Evolutionary conservation across 2,888 invertebrate genomes (phyloP), one percentile per base, ranked within the genome.

Genomic region (Orthonychiurus folsomi): DNA sequence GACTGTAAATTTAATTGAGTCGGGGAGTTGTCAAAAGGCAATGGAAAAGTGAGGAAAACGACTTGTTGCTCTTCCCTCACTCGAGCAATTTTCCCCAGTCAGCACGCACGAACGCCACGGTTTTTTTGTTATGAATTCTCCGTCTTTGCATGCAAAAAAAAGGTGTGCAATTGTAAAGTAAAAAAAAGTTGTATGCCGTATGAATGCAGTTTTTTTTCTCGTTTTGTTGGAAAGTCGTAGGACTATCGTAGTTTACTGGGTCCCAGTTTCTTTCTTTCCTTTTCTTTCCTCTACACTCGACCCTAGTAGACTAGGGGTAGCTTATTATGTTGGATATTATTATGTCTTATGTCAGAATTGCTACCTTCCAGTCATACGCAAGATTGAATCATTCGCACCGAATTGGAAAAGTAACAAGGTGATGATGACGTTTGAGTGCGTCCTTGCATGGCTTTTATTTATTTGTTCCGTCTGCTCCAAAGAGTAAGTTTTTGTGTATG

Each of bases 1-100:
- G 37, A 37, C 37, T 37, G 37, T 37, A 37, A 37, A 37, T 37
- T 37, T 37, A 37, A 37, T 37, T 37, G 37, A 37, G 37, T 37
- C 37, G 37, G n/a, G n/a, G 37, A 37, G 37, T 37, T 37, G 37
- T 37, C 37, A 37, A 37, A 37, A 37, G 37, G 37, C 37, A 37
- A 37, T 5, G 9, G 15, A 37, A 15, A 37, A 37, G 37, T 5
- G 37, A 37, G 15, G 37, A 37, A 37, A 37, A 37, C 37, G 37
- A 37, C 37, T 37, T 37, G 37, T 37, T 37, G 37, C 37, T 37
- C 37, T 37, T 37, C 37, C 37, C 15, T 37, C 37, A 5, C 15
- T 37, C n/a, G n/a, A n/a, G n/a, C n/a, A n/a, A n/a, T n/a, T n/a
- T n/a, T n/a, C n/a, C n/a, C n/a, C n/a, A n/a, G n/a, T n/a, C n/a